phyloP scores from a whole-genome alignment of 2,113 vertebrate genomes.

The Saimiri boliviensis region DNA sequence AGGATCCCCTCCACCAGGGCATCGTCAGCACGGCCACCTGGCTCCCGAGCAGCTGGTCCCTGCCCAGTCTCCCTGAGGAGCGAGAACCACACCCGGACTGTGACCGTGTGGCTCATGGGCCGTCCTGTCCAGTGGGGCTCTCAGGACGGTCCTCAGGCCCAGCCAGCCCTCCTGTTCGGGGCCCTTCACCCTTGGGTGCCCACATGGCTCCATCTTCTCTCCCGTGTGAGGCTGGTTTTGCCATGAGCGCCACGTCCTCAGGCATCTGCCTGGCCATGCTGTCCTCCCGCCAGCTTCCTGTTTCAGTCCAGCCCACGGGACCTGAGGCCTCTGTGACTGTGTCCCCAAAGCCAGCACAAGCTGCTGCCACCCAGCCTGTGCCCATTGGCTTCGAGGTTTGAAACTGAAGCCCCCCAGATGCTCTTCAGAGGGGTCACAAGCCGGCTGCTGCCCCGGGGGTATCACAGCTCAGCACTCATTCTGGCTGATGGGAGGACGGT shows the following conservation, averaged over 20 bases:
- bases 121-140: not conserved
- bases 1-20: not conserved
- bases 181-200: too few relatives aligned
- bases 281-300: not conserved
- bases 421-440: not conserved
- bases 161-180: not conserved
- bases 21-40: not conserved
- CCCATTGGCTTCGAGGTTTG: not conserved
- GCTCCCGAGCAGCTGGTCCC: too few relatives aligned
- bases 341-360: not conserved
- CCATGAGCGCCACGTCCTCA: not conserved
- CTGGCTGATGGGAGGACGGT: not conserved
- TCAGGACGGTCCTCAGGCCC: not conserved
- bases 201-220: not conserved
- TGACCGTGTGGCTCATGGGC: not conserved
- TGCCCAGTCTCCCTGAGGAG: not conserved
- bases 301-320: not conserved
- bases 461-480: not conserved
- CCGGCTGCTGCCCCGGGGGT: not conserved
- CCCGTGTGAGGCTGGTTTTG: not conserved
- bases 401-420: not conserved
- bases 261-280: not conserved
- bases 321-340: not conserved
- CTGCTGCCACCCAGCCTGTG: not conserved
- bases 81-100: not conserved